A percentile compares a stretch with the other conserved stretches of the same genome.
Evolutionary conservation across 2,797 vertebrate species (phyloP).

Genomic region (Cynodonichthys magdalenae): DNA sequence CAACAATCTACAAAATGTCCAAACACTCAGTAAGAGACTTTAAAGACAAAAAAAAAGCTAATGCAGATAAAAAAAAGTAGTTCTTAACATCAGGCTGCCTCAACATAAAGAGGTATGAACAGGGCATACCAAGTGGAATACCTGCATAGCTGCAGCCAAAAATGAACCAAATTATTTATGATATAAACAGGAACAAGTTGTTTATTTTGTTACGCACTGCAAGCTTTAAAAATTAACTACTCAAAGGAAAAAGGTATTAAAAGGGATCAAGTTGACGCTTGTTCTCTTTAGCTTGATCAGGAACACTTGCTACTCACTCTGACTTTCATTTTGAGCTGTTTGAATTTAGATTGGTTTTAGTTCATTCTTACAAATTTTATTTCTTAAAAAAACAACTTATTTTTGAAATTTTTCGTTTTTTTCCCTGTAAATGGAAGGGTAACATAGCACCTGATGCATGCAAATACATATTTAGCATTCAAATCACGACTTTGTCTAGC

Average conservation of each 20-base stretch:
- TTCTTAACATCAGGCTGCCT: background rate
- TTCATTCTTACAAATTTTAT: too few species aligned
- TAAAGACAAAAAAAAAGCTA: constrained; percentile 24
- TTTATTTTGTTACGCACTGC: background rate
- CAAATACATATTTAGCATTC: too few species aligned
- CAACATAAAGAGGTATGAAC: background rate
- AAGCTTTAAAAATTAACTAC: background rate
- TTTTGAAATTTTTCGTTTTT: too few species aligned
- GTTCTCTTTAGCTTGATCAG: too few species aligned
- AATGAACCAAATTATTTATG: background rate
- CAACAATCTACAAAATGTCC: constrained; percentile 37
- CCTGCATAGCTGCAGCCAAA: background rate
- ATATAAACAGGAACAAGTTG: background rate
- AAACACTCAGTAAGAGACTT: constrained; percentile 35
- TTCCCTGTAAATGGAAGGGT: too few species aligned
- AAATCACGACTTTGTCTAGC: too few species aligned
- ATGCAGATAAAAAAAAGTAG: constrained; percentile 25
- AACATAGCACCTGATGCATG: too few species aligned
- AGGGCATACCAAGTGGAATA: background rate
- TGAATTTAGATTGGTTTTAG: too few species aligned
- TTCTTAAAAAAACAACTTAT: too few species aligned
- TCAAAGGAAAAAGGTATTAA: background rate
- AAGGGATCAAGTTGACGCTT: background rate
- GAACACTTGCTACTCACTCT: too few species aligned
- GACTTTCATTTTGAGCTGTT: too few species aligned